These are phyloP conservation scores for Mus spicilegus DNA, from an alignment of 2,113 vertebrate species.

Conservation along the genomic window DNA sequence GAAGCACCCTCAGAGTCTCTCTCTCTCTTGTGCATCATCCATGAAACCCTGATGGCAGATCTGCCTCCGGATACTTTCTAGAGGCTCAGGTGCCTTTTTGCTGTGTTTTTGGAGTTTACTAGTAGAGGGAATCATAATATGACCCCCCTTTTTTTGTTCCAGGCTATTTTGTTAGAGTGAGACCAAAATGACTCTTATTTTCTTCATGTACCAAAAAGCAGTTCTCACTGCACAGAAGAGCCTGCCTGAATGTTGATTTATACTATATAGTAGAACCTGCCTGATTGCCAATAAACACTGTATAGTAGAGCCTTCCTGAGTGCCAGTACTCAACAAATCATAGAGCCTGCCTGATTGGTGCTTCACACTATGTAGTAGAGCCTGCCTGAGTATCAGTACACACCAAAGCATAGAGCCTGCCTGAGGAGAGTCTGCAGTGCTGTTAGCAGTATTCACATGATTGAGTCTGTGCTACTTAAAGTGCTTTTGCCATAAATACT, in stretches of 20 bases:
- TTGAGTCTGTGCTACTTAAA: background rate
- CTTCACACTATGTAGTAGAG: too few relatives aligned
- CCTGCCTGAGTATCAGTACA: too few relatives aligned
- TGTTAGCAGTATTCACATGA: background rate
- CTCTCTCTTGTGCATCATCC: background rate
- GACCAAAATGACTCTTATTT: background rate
- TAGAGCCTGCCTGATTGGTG: background rate
- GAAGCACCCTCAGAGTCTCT: background rate
- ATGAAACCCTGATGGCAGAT: background rate
- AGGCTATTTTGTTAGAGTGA: background rate
- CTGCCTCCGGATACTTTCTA: background rate
- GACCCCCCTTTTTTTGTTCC: background rate
- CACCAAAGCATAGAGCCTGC: too few relatives aligned
- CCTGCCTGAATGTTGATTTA: background rate
- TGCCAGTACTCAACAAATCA: background rate
- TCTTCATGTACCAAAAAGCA: background rate
- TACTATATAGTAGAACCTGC: background rate
- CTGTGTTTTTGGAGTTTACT: background rate
- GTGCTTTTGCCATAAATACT: background rate
- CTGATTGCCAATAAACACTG: background rate
- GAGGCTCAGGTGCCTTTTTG: background rate
- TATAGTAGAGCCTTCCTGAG: background rate
- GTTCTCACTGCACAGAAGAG: background rate
- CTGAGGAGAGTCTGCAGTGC: background rate
- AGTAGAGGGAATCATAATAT: rapidly evolving